Evolutionary conservation across 2,113 vertebrate genomes (phyloP), one percentile per base, ranked within the genome.

Genomic region (Gobio gobio): DNA sequence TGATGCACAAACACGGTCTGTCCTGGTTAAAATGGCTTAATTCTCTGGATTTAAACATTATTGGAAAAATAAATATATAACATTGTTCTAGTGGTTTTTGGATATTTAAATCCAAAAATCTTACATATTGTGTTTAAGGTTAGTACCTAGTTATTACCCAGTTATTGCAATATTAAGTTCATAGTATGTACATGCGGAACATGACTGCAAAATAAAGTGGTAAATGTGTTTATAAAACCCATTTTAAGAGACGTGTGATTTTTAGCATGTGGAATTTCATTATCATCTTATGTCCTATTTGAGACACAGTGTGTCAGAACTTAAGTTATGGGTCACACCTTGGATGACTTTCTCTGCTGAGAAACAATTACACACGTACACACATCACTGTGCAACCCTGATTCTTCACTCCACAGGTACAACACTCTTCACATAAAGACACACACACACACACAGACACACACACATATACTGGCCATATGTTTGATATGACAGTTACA

Each of bases 381-480:
- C 36, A 29, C 36, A 64, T n/a, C n/a, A 47, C 40, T 47, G 70
- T 74, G 70, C 47, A 56, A 56, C 76, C 76, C 10, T 0, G 13
- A 59, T 79, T 63, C n/a, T 63, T 79, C 58, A 47, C 40, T 79
- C 36, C 78, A 79, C 58, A 79, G 78, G 78, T 63, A 63, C 40
- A 63, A 47, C 77, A 45, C 3, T 45, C 51, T 14, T 43, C 81
- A 72, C 18, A 56, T 40, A 54, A 51, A 58, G 16, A n/a, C n/a
- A n/a, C n/a, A n/a, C n/a, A n/a, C n/a, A n/a, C n/a, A 63, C 58
- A 80, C n/a, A 81, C 43, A 49, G 51, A 58, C 26, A 64, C 59
- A 81, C 24, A 82, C 70, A 59, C 26, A 49, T 43, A 82, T 10
- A 82, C 47, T 22, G 40, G 40, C 78, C 78, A 79, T 59, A 61